Percentiles rank a stretch among this genome's conserved stretches.
phyloP scores from a whole-genome alignment of 2,888 invertebrate species.

The Ligdia adustata region DNA sequence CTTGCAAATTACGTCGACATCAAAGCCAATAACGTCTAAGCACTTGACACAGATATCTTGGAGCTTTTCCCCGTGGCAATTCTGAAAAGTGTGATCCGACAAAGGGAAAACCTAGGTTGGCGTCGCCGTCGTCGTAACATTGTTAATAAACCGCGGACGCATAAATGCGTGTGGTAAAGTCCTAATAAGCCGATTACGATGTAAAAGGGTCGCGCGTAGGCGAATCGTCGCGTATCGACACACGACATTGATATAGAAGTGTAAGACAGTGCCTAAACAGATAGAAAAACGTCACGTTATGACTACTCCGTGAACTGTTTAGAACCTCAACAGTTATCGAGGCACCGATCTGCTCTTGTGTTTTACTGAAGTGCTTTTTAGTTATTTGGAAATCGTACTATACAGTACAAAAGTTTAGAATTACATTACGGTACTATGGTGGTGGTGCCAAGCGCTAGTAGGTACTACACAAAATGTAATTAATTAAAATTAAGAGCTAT shows the following conservation, averaged over 20 bases:
- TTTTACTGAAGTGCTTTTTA: too few species aligned
- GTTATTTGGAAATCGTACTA: too few species aligned
- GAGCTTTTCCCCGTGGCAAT: slow-evolving; percentile 36
- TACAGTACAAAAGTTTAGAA: too few species aligned
- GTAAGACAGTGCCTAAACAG: slow-evolving; percentile 20
- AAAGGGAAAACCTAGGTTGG: slow-evolving; percentile 41
- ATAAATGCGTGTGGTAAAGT: slow-evolving; percentile 67
- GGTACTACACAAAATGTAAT: too few species aligned
- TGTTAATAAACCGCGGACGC: slow-evolving; percentile 54
- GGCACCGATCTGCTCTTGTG: too few species aligned
- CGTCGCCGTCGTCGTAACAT: slow-evolving; percentile 38
- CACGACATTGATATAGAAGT: slow-evolving; percentile 13
- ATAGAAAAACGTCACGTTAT: too few species aligned
- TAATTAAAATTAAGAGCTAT: too few species aligned
- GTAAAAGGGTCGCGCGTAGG: slow-evolving; percentile 51
- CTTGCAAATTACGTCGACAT: slow-evolving; percentile 9
- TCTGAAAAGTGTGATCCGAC: slow-evolving; percentile 32
- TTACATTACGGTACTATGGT: too few species aligned
- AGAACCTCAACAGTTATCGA: too few species aligned
- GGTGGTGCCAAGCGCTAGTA: too few species aligned
- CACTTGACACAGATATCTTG: slow-evolving; percentile 23
- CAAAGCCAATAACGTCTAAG: slow-evolving; percentile 9
- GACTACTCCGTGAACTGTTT: too few species aligned
- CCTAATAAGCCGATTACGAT: slow-evolving; percentile 79
- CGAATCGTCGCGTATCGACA: slow-evolving; percentile 21